Conservation (phyloP, 2,797 vertebrate species). For the Ctenopoma kingsleyae region DNA sequence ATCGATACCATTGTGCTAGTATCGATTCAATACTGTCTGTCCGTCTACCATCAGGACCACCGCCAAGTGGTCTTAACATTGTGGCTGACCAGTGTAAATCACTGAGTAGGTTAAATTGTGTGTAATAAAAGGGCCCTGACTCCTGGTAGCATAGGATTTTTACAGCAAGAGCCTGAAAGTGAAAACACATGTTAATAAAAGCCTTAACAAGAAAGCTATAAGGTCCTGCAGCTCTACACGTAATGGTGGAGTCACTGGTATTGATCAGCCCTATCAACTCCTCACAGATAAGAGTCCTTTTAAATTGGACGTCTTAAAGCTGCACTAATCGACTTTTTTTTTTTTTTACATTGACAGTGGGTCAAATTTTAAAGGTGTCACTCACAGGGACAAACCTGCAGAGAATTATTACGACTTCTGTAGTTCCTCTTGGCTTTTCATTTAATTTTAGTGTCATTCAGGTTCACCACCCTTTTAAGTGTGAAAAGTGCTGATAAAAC, state of each 20-base stretch:
- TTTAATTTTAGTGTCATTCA: background rate
- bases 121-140: constrained; percentile 7
- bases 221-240: constrained; percentile 18
- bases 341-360: background rate
- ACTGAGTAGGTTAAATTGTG: background rate
- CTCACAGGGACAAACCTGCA: background rate
- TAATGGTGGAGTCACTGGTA: constrained; percentile 10
- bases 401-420: background rate
- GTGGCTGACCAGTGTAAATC: too few relatives aligned
- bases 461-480: background rate
- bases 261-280: constrained; percentile 22
- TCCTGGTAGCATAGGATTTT: background rate
- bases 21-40: too few relatives aligned
- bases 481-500: background rate
- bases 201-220: constrained; percentile 26
- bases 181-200: constrained; percentile 19
- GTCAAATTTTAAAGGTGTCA: background rate
- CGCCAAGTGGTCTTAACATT: too few relatives aligned
- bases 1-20: too few relatives aligned
- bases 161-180: background rate
- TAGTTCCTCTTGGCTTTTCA: background rate
- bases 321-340: background rate
- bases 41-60: too few relatives aligned
- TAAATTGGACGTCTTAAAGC: background rate
- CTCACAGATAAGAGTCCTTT: background rate